Evolutionary conservation across 2,113 vertebrate species (phyloP).

Genomic region (Tylochromis polylepis): DNA sequence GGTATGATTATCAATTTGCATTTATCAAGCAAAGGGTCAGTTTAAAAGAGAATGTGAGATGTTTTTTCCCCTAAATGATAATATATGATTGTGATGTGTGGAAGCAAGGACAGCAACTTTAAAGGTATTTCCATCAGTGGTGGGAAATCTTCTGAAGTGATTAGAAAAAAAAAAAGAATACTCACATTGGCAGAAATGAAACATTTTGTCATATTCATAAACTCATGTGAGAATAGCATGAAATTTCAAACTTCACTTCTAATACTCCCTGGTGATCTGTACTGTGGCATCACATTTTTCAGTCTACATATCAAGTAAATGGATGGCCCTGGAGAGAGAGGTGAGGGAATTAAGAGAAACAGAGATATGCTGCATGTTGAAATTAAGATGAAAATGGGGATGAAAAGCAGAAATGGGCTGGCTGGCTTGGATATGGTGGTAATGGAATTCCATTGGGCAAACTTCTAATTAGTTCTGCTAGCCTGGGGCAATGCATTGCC

Average conservation of each 20-base stretch:
- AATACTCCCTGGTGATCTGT: slow-evolving; percentile 19
- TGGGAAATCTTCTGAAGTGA: not conserved
- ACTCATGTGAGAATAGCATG: slow-evolving; percentile 4
- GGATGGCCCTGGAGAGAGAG: slow-evolving; percentile 42
- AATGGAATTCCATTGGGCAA: slow-evolving; percentile 72
- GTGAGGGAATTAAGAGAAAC: slow-evolving; percentile 56
- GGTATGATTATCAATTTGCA: not conserved
- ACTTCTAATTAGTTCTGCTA: slow-evolving; percentile 76
- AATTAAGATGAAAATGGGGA: slow-evolving; percentile 57
- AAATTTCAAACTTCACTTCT: slow-evolving; percentile 24
- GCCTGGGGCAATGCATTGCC: slow-evolving; percentile 65
- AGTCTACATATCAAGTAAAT: slow-evolving; percentile 50
- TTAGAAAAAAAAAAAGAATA: not conserved
- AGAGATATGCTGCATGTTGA: slow-evolving; percentile 50
- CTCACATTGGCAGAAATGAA: not conserved
- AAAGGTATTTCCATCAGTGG: not conserved
- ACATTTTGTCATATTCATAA: not conserved
- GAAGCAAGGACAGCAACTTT: not conserved
- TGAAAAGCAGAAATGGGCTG: slow-evolving; percentile 53
- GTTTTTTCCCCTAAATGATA: not conserved
- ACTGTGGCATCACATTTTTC: slow-evolving; percentile 43
- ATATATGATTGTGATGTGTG: not conserved
- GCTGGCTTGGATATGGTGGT: slow-evolving; percentile 50
- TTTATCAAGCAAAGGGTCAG: not conserved
- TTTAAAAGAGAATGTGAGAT: not conserved